Conservation (phyloP, 2,888 invertebrate species). For the Mesorhabditis sp. region DNA sequence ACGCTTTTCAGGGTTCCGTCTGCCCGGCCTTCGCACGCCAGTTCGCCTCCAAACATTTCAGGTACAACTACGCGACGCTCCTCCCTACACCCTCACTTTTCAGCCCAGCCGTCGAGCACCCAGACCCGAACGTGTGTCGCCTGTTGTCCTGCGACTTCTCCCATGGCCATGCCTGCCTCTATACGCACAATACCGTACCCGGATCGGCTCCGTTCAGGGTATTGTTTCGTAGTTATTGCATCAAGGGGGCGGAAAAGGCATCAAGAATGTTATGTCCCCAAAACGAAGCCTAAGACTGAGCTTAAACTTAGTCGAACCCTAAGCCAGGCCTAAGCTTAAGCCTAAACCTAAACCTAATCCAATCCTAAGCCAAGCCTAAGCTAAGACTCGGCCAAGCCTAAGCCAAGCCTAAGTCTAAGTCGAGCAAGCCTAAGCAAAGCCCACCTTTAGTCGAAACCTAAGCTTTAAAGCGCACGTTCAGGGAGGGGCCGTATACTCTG, state of each 20-base stretch:
- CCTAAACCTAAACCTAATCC: not conserved
- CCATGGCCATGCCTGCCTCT: conserved; percentile 48
- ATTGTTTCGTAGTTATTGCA: too few relatives aligned
- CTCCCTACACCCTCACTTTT: not conserved
- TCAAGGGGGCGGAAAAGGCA: not conserved
- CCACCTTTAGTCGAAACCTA: too few relatives aligned
- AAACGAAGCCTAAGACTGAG: not conserved
- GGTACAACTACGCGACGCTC: not conserved
- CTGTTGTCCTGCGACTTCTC: conserved; percentile 49
- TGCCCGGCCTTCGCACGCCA: conserved; percentile 33
- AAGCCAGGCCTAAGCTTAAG: not conserved
- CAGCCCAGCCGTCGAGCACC: conserved; percentile 26
- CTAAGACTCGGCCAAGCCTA: not conserved
- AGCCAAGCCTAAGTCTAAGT: too few relatives aligned
- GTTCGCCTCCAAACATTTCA: conserved; percentile 37
- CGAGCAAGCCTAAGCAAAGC: too few relatives aligned
- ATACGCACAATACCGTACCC: conserved; percentile 21
- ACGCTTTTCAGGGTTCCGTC: conserved; percentile 20
- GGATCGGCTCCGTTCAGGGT: conserved; percentile 6
- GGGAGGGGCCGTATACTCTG: too few relatives aligned
- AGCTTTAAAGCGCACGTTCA: too few relatives aligned
- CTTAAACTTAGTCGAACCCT: not conserved
- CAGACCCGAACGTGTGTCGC: conserved; percentile 53
- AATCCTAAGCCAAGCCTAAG: not conserved
- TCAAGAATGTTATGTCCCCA: not conserved